phyloP scores from a whole-genome alignment of 1,140 invertebrate genomes.

The Gonatopus flavifemur region DNA sequence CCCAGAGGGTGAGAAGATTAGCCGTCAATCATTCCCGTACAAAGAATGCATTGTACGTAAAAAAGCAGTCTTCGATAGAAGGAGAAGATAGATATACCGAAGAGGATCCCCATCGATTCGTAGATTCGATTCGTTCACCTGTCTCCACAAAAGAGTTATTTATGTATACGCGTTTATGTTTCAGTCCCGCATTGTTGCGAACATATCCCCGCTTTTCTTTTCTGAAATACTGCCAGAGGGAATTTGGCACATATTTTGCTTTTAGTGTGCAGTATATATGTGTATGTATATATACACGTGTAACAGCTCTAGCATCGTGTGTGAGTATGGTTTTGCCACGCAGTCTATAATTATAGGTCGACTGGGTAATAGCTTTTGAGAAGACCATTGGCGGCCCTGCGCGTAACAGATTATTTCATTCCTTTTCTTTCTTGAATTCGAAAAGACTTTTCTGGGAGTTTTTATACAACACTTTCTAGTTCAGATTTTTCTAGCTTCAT shows the following conservation, averaged over 20 bases:
- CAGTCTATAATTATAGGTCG: conserved; percentile 29
- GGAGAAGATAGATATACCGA: too few species aligned
- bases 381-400: conserved; percentile 15
- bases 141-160: too few species aligned
- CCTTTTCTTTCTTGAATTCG: background rate
- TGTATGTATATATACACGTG: too few species aligned
- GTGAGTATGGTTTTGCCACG: conserved; percentile 17
- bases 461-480: background rate
- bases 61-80: too few species aligned
- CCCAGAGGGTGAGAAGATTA: too few species aligned
- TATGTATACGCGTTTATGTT: too few species aligned
- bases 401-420: background rate
- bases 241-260: conserved; percentile 27
- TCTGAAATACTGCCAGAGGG: conserved; percentile 7
- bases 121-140: too few species aligned
- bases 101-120: too few species aligned
- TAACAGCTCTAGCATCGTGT: conserved; percentile 7
- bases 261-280: background rate
- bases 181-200: background rate
- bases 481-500: too few species aligned
- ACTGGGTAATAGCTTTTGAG: conserved; percentile 25
- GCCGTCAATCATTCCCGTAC: too few species aligned
- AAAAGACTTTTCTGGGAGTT: too few species aligned
- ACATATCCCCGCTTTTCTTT: conserved; percentile 4
- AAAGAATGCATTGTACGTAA: too few species aligned